phyloP scores from a whole-genome alignment of 2,888 invertebrate genomes.

The Ophion costatus region DNA sequence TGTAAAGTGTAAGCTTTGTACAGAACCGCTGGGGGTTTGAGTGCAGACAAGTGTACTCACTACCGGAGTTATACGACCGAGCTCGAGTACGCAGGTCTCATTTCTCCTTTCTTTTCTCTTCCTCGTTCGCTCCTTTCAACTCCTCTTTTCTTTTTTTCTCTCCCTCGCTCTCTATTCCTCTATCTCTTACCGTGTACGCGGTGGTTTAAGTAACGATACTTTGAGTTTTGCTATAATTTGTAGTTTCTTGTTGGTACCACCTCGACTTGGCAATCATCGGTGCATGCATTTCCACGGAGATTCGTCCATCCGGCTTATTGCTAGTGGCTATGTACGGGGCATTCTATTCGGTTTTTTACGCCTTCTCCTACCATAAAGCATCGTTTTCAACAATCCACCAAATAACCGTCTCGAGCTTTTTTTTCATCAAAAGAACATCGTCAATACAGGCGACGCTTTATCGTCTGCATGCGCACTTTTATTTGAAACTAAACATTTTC shows the following conservation, averaged over 20 bases:
- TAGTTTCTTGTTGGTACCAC: constrained; percentile 11
- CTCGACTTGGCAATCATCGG: constrained; percentile 19
- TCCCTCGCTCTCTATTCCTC: not conserved
- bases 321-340: not conserved
- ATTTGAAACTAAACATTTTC: too few species aligned
- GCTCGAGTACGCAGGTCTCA: constrained; percentile 14
- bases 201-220: constrained; percentile 35
- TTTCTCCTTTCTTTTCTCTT: constrained; percentile 7
- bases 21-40: constrained; percentile 22
- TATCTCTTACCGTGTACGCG: not conserved
- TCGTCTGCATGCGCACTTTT: too few species aligned
- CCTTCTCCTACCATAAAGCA: not conserved
- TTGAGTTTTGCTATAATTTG: constrained; percentile 36
- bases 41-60: constrained; percentile 11
- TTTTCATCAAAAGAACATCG: not conserved
- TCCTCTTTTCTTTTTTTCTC: not conserved
- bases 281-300: constrained; percentile 8
- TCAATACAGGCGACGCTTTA: too few species aligned
- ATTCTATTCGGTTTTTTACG: not conserved
- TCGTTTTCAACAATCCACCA: not conserved
- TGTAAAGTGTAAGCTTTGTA: constrained; percentile 32
- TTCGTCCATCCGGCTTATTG: not conserved
- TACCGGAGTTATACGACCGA: constrained; percentile 12
- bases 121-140: not conserved
- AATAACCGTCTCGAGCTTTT: not conserved